Evolutionary conservation across 2,888 invertebrate species (phyloP), one percentile per base, ranked within the genome.

Genomic region (Drosophila vallismaia): DNA sequence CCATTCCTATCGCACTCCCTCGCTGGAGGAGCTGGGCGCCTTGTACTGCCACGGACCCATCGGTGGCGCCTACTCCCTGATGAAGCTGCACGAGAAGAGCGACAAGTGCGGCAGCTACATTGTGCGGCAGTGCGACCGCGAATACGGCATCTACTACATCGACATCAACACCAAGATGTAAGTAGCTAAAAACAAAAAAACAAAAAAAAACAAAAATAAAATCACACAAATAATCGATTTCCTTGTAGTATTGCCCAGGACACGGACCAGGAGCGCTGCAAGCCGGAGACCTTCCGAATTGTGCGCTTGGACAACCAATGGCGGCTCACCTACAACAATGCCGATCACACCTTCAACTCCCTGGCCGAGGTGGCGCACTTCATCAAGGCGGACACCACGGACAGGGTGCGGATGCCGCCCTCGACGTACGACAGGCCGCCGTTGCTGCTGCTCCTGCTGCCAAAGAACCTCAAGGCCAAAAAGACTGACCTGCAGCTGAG

Each of bases 21-120:
- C 96, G 4, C 92, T 98, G 63, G 94, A 94, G 82, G 94, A 94
- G 81, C 91, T 97, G 19, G 94, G 95, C 75, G 92, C 93, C 71
- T 92, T 95, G 82, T 96, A 95, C 91, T 97, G 97, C 87, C 98
- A 98, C 91, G 98, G 98, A 19, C 97, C 98, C 54, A 95, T 98
- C 55, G 97, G 97, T 12, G 96, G 95, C 49, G 95, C 95, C 85
- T 97, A 97, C 92, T 95, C 97, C 0, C 96, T 96, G 90, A 93
- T 95, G 26, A 97, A 97, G 92, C 93, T 98, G 54, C 95, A 95
- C 88, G 95, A 96, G 76, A 97, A 97, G 7, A 95, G 95, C 75
- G 96, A 97, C 24, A 93, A 93, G 6, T 93, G 94, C 42, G 97
- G 97, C 19, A 95, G 95, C 88, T 97, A 95, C 89, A 95, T 98